Base-by-base conservation (phyloP, 64 coral and sea anemone species). In the Montipora foliosa region DNA sequence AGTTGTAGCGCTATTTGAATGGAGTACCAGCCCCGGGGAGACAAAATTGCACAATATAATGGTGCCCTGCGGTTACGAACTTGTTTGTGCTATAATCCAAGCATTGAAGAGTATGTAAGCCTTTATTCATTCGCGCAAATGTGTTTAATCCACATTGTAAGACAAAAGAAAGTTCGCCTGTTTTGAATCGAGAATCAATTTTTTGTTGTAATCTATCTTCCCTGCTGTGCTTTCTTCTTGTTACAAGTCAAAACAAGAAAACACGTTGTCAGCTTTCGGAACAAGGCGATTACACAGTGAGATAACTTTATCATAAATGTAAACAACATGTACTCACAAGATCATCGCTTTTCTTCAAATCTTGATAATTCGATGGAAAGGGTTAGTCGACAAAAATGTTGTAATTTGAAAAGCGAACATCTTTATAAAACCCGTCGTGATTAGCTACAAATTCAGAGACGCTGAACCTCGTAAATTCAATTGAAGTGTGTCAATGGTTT, bases 281-380 rank as follows among this genome's bases (percentile, higher is more conserved):
- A 86, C 66, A 71, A 86, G 51, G 60, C 82, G 62, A 86, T 72
- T 71, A 86, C 82, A n/a, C 49, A 49, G 82, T 72, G 44, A 47
- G 82, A 86, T 86, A 72, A 86, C 82, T 49, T 86, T 86, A 86
- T 86, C 82, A 86, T 86, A 51, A 50, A 50, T 47, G 82, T 86
- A 86, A 86, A 86, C 82, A 71, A 49, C 45, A n/a, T 86, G 82
- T 86, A 49, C 50, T 86, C 46, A 86, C 82, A 71, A 70, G 64
- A 86, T 86, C 67, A 68, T 46, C 19, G 47, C 19, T 16, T 29
- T 78, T 50, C 8, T 5, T 72, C 67, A 49, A 82, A 82, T 82
- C 24, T 29, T 8, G 6, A 44, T 53, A 82, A 19, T 82, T 82
- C 25, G 9, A 12, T 24, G 29, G 55, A 60, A 44, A 55, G 4